These are phyloP conservation scores for Diarsia dahlii DNA, from an alignment of 2,888 invertebrate species.

Conservation along the genomic window DNA sequence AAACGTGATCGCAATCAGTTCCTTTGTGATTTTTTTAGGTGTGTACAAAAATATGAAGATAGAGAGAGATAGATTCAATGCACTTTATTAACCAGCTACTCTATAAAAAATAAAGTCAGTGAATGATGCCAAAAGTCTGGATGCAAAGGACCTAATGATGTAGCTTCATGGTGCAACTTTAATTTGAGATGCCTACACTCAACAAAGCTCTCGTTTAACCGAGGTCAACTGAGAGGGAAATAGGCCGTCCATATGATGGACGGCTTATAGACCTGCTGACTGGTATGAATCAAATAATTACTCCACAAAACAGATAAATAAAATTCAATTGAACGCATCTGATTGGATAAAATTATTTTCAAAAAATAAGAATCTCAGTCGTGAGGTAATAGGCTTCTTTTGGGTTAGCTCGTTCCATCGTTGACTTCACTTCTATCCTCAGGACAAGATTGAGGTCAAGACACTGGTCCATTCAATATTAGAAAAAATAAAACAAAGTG, in stretches of 20 bases:
- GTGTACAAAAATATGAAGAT: neutral
- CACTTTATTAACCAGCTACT: too few species aligned
- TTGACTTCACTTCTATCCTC: too few species aligned
- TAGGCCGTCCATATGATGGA: neutral
- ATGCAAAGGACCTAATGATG: neutral
- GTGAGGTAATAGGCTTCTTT: too few species aligned
- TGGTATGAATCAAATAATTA: neutral
- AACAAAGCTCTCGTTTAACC: neutral
- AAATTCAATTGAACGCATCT: neutral
- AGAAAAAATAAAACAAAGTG: too few species aligned
- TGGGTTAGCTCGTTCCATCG: too few species aligned
- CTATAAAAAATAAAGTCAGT: neutral
- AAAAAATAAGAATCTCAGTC: too few species aligned
- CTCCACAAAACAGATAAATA: neutral
- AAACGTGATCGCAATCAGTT: slow-evolving; percentile 36
- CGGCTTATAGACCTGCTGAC: neutral
- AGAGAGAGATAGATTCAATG: neutral
- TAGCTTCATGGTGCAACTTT: neutral
- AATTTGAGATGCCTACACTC: neutral
- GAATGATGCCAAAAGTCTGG: neutral
- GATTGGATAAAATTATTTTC: too few species aligned
- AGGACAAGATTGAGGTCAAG: too few species aligned
- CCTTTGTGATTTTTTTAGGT: slow-evolving; percentile 18
- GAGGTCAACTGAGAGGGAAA: neutral
- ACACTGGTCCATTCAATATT: too few species aligned